Evolutionary conservation across 2,113 vertebrate species (phyloP).

Genomic region (Turdus rufiventris): DNA sequence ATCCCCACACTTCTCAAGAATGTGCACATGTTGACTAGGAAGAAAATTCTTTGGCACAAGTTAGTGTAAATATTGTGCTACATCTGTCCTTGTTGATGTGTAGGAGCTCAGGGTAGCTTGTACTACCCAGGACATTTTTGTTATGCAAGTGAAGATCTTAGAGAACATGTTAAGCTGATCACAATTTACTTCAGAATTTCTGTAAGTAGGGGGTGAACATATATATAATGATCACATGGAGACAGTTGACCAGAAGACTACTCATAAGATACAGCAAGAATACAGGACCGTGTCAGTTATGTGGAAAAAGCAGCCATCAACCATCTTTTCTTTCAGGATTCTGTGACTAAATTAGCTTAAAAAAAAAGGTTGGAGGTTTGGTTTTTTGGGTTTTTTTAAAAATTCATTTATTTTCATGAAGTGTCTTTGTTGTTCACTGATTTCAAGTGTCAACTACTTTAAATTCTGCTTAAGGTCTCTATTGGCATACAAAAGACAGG

Average conservation of each 20-base stretch:
- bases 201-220: background rate
- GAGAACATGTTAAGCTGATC: background rate
- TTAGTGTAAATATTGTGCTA: background rate
- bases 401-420: background rate
- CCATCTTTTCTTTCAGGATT: background rate
- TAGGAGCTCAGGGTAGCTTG: background rate
- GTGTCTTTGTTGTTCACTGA: background rate
- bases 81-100: background rate
- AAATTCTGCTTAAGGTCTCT: background rate
- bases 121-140: background rate
- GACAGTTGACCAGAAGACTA: background rate
- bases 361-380: background rate
- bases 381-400: no score
- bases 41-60: background rate
- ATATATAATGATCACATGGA: background rate
- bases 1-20: background rate
- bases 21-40: background rate
- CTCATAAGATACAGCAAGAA: background rate
- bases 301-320: background rate
- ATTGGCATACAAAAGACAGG: background rate
- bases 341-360: background rate
- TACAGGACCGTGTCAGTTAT: background rate
- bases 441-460: background rate
- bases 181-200: background rate
- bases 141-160: background rate